Evolutionary conservation across 2,113 vertebrate genomes (phyloP), one percentile per base, ranked within the genome.

Genomic region (Argyrosomus japonicus): DNA sequence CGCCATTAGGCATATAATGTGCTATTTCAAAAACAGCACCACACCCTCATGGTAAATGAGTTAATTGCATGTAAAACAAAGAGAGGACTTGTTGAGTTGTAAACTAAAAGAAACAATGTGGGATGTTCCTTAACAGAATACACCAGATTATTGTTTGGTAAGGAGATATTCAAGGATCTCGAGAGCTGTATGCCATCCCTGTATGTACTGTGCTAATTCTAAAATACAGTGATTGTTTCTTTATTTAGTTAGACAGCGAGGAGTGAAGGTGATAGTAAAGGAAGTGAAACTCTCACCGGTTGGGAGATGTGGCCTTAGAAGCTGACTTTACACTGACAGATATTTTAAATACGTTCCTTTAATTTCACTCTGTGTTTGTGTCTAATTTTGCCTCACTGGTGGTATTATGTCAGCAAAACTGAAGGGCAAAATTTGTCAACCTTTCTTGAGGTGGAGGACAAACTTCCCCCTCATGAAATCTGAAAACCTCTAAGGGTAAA

Each of bases 11-110:
- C 15, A 77, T 71, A 15, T 23, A 3, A n/a, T 54, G 51, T 48
- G 43, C 40, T 62, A 15, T 63, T 53, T 47, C 53, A 62, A 75
- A 84, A 56, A 45, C 56, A 69, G 53, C 53, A 77, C 74, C 77
- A 87, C 82, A 78, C 87, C 90, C 63, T 62, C 3, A 57, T 19
- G 36, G 53, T 63, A 76, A 77, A 72, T 61, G 2, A 62, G 18
- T 29, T n/a, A n/a, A 67, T 75, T 64, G 25, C 10, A 19, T 11
- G 48, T 23, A 21, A 32, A 67, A 29, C 14, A 57, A 79, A 64
- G 12, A 8, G 23, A 70, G 13, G 51, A 56, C 13, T 32, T 21
- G 27, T 29, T 56, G 50, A 64, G 43, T 40, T 9, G 36, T 54
- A 61, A 68, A 32, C 61, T 19, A 25, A 6, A 2, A 13, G 25